A percentile compares a stretch with the other conserved stretches of the same genome.
phyloP scores from a whole-genome alignment of 2,888 invertebrate species.

The Odontothrips loti region DNA sequence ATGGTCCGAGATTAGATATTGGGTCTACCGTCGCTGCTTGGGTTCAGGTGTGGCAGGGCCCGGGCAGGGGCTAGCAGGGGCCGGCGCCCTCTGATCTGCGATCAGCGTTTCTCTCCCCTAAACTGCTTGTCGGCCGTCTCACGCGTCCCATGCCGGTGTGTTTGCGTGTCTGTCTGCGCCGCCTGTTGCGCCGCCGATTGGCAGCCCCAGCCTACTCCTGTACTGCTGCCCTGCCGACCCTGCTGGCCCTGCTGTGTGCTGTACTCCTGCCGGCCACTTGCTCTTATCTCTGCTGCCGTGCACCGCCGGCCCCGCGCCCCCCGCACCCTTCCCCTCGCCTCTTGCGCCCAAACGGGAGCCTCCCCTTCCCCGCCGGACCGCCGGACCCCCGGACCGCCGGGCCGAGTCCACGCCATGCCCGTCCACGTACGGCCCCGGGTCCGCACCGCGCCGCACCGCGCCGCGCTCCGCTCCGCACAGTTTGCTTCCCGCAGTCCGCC shows the following conservation, averaged over 20 bases:
- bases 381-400: constrained; percentile 24
- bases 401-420: constrained; percentile 32
- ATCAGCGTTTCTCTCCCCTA: background rate
- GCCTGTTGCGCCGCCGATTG: too few species aligned
- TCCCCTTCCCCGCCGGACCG: background rate
- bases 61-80: too few species aligned
- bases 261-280: background rate
- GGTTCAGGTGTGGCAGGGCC: too few species aligned
- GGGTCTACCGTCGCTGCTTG: too few species aligned
- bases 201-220: background rate
- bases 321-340: background rate
- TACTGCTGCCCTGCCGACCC: background rate
- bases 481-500: background rate
- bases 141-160: too few species aligned
- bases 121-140: too few species aligned
- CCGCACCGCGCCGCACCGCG: background rate
- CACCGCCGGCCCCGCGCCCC: background rate
- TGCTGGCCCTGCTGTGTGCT: background rate
- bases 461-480: background rate
- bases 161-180: background rate
- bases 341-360: background rate
- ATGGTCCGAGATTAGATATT: too few species aligned
- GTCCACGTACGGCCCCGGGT: constrained; percentile 32
- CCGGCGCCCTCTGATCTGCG: too few species aligned
- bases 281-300: background rate